These are phyloP conservation scores for Mionectes macconnelli DNA, from an alignment of 2,113 vertebrate species.

Conservation along the genomic window DNA sequence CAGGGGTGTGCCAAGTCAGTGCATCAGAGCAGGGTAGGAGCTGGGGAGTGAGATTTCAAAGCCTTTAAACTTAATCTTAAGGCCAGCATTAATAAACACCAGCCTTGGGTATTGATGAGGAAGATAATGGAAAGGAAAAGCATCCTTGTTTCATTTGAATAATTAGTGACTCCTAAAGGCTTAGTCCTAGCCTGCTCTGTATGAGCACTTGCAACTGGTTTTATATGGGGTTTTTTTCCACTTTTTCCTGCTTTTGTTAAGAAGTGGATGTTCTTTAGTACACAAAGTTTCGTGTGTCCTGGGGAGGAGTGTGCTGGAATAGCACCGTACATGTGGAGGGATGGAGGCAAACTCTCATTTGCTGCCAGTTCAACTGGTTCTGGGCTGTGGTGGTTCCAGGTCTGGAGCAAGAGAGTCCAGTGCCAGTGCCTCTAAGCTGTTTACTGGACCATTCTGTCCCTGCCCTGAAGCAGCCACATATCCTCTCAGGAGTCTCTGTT, in stretches of 20 bases:
- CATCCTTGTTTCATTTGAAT: background rate
- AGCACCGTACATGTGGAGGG: rapidly evolving
- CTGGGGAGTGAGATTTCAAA: background rate
- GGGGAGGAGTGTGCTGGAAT: background rate
- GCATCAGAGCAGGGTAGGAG: background rate
- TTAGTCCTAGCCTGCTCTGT: background rate
- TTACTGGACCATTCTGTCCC: background rate
- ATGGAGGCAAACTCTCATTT: background rate
- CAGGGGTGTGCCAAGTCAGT: background rate
- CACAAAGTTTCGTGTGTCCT: rapidly evolving
- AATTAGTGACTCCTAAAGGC: background rate
- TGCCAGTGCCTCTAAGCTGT: background rate
- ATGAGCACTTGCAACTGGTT: background rate
- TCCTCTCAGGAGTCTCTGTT: background rate
- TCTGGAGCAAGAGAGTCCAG: background rate
- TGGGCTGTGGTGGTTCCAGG: background rate
- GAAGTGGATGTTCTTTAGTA: background rate
- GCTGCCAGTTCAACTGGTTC: background rate
- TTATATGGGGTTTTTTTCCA: background rate
- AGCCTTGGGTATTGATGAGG: background rate
- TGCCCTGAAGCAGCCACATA: background rate
- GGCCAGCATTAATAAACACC: background rate
- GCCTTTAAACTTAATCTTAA: background rate
- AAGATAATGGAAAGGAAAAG: background rate
- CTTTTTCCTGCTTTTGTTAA: background rate